Conservation (phyloP, 2,797 vertebrate species). For the Arremon aurantiirostris region DNA sequence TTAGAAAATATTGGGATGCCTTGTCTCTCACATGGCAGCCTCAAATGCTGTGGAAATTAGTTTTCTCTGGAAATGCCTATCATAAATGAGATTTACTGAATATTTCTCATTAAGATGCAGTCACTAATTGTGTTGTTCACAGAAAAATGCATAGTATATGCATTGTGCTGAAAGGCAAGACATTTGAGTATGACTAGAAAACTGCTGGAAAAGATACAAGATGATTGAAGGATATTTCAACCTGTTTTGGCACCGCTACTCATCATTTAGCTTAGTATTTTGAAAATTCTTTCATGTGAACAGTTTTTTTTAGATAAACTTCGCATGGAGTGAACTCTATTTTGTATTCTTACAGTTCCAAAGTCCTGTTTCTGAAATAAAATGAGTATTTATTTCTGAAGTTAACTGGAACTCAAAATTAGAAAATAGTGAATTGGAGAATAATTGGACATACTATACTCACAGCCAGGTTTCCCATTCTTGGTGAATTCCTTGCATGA, state of each 20-base stretch:
- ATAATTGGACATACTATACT: not conserved
- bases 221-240: constrained; percentile 47
- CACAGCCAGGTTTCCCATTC: not conserved
- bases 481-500: not conserved
- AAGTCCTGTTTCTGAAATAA: not conserved
- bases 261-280: constrained; percentile 20
- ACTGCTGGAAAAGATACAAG: constrained; percentile 25
- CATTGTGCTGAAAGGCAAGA: constrained; percentile 50
- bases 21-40: not conserved
- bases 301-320: not conserved
- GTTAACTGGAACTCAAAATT: not conserved
- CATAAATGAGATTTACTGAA: constrained; percentile 40
- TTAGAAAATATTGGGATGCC: not conserved
- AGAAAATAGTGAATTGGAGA: not conserved
- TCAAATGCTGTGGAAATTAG: not conserved
- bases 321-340: not conserved
- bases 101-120: constrained; percentile 25
- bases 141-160: not conserved
- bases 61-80: constrained; percentile 43
- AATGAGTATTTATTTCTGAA: not conserved
- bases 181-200: constrained; percentile 52
- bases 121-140: constrained; percentile 42
- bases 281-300: not conserved
- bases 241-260: not conserved
- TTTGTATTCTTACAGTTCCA: not conserved